phyloP scores from a whole-genome alignment of 1,140 invertebrate genomes.

The Steinernema khuongi region DNA sequence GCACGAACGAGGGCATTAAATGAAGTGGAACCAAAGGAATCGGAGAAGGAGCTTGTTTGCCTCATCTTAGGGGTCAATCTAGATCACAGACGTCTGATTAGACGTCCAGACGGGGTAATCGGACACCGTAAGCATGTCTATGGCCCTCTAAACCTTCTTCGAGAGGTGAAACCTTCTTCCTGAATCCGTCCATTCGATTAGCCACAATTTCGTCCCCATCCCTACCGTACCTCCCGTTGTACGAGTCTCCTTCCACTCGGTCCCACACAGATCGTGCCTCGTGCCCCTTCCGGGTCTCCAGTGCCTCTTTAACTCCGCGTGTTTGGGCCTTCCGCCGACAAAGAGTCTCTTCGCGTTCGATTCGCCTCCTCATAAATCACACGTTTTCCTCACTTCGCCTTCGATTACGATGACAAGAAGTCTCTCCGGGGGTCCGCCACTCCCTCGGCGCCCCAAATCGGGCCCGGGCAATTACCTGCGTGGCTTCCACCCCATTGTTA shows the following conservation, averaged over 20 bases:
- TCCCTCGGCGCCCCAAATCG: not conserved
- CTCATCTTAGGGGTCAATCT: no score
- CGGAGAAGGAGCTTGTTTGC: no score
- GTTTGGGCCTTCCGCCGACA: constrained; percentile 5
- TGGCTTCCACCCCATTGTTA: not conserved
- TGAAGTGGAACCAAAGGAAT: no score
- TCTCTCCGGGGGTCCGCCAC: not conserved
- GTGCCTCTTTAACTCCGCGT: constrained; percentile 4
- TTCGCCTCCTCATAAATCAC: constrained; percentile 3
- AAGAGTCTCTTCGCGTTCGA: not conserved
- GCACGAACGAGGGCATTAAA: no score
- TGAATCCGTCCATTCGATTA: no score
- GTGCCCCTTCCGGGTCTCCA: not conserved
- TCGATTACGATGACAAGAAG: constrained; percentile 13
- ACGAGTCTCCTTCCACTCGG: not conserved
- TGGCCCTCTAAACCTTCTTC: no score
- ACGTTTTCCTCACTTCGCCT: constrained; percentile 12
- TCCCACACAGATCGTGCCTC: not conserved
- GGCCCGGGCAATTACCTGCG: constrained; percentile 1
- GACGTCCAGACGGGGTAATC: no score
- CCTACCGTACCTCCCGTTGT: no score
- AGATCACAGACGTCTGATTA: no score
- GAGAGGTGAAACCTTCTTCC: no score
- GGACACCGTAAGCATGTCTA: no score
- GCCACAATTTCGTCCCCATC: no score